Evolutionary conservation across 2,888 invertebrate species (phyloP).

Genomic region (Kuschelorhynchus macadamiae): DNA sequence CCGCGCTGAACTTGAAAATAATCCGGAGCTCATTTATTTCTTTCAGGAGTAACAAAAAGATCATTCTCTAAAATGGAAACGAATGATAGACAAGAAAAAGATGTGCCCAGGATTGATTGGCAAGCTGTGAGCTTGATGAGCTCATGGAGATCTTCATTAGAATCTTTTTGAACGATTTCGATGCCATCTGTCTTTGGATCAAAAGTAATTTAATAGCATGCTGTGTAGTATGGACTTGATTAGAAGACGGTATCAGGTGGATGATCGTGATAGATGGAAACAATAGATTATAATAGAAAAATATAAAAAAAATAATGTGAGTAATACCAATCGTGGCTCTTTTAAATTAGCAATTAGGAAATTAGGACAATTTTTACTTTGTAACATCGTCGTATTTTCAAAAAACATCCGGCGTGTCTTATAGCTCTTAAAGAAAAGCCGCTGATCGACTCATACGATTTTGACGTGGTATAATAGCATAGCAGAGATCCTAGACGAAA

Average conservation of each 20-base stretch:
- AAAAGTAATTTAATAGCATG: slow-evolving; percentile 52
- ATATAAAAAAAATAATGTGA: not conserved
- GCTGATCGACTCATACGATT: too few species aligned
- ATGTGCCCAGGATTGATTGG: slow-evolving; percentile 63
- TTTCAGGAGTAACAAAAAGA: slow-evolving; percentile 48
- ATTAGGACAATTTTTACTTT: too few species aligned
- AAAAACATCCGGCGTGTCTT: too few species aligned
- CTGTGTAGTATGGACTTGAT: slow-evolving; percentile 20
- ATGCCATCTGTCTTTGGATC: slow-evolving; percentile 51
- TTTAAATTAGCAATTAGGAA: too few species aligned
- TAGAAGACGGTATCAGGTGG: slow-evolving; percentile 20
- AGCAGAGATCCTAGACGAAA: too few species aligned
- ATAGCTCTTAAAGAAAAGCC: too few species aligned
- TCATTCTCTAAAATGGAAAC: slow-evolving; percentile 50
- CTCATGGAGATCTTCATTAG: slow-evolving; percentile 68
- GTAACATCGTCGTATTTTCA: too few species aligned
- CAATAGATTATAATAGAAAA: slow-evolving; percentile 9
- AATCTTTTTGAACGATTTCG: slow-evolving; percentile 45
- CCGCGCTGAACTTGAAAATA: slow-evolving; percentile 34
- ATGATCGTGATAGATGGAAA: slow-evolving; percentile 2
- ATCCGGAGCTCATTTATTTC: slow-evolving; percentile 45
- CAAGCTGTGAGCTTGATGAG: slow-evolving; percentile 67
- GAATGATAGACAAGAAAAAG: slow-evolving; percentile 51
- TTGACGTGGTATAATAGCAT: too few species aligned
- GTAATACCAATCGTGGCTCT: too few species aligned